phyloP scores from a whole-genome alignment of 2,797 vertebrate genomes.

The Acanthurus tractus region DNA sequence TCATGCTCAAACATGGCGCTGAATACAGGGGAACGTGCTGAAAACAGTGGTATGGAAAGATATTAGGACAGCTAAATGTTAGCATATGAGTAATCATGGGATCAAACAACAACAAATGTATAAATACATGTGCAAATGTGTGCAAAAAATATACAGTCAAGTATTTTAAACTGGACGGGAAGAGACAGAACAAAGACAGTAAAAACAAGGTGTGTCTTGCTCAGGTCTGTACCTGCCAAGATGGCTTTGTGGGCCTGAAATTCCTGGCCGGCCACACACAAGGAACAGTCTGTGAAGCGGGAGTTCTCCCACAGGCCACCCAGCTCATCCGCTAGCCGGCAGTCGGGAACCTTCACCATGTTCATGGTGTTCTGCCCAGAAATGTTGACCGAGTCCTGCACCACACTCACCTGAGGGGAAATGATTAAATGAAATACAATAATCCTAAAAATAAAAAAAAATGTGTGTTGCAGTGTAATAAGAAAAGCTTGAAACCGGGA shows the following conservation, averaged over 20 bases:
- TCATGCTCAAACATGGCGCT: conserved; percentile 95
- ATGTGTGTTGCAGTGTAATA: background rate
- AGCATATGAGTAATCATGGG: background rate
- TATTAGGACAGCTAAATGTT: background rate
- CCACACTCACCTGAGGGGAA: conserved; percentile 92
- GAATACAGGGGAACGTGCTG: conserved; percentile 91
- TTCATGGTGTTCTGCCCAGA: conserved; percentile 99
- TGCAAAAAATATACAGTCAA: background rate
- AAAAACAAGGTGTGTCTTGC: background rate
- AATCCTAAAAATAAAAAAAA: background rate
- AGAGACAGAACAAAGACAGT: background rate
- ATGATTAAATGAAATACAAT: background rate
- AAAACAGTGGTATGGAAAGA: conserved; percentile 41
- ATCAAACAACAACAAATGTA: background rate
- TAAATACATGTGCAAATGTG: background rate
- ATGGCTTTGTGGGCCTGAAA: conserved; percentile 99
- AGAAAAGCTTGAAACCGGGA: background rate
- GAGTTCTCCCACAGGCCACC: conserved; percentile 98
- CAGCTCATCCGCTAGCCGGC: conserved; percentile 95
- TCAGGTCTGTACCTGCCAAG: conserved; percentile 89
- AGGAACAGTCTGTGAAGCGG: conserved; percentile 96
- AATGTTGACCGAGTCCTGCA: conserved; percentile 98
- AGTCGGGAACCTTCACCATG: conserved; percentile 99
- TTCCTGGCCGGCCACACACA: conserved; percentile 97
- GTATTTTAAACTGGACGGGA: background rate